These are phyloP conservation scores for Procambarus virginalis DNA, from an alignment of 1,140 invertebrate species.

Conservation along the genomic window DNA sequence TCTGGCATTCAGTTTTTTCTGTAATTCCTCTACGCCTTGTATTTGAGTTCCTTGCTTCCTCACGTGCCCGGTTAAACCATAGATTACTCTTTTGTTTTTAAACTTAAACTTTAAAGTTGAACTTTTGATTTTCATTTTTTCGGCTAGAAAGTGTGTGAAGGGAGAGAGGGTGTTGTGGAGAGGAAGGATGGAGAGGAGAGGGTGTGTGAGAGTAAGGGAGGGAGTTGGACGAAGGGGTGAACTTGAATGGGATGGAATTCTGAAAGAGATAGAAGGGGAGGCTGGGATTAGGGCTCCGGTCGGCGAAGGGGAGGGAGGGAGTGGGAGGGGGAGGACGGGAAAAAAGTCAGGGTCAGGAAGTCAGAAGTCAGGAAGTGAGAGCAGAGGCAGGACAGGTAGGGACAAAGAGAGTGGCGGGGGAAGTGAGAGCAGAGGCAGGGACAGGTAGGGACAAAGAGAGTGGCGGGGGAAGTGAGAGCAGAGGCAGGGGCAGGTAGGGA, in stretches of 20 bases:
- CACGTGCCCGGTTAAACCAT: too few relatives aligned
- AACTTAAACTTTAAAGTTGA: too few relatives aligned
- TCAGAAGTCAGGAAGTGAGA: background rate
- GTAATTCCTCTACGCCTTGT: too few relatives aligned
- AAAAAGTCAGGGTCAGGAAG: background rate
- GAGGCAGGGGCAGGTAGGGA: background rate
- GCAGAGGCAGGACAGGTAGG: background rate
- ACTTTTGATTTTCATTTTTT: too few relatives aligned
- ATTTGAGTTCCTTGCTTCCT: too few relatives aligned
- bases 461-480: background rate
- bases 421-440: too few relatives aligned
- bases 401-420: background rate
- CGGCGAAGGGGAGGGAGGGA: background rate
- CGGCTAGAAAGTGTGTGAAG: background rate
- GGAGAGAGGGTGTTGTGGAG: background rate
- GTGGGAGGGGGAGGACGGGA: background rate
- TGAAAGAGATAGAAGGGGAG: background rate
- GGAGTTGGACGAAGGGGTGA: background rate
- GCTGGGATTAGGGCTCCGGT: background rate
- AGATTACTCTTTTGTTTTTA: too few relatives aligned
- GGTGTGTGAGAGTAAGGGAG: conserved; percentile 23
- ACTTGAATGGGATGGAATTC: background rate
- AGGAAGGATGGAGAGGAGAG: background rate
- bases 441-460: background rate
- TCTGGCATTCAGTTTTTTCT: too few relatives aligned